Evolutionary conservation across 2,113 vertebrate genomes (phyloP).

Genomic region (Rhinolophus ferrumequinum): DNA sequence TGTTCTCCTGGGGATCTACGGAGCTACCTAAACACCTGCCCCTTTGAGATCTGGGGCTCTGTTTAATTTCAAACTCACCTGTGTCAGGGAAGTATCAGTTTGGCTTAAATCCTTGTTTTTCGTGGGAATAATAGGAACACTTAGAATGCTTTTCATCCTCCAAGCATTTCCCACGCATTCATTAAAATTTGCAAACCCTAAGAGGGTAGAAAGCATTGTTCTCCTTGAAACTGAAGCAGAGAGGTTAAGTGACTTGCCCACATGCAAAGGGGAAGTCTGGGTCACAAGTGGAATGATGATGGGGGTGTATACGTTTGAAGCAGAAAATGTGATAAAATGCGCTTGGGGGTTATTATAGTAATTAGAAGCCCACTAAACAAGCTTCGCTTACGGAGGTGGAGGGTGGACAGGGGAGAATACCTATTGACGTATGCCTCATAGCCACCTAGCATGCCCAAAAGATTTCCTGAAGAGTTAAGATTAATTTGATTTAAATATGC

Average conservation of each 20-base stretch:
- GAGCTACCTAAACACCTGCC: slow-evolving; percentile 32
- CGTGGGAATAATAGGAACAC: slow-evolving; percentile 55
- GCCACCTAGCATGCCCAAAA: not conserved
- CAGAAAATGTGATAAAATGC: not conserved
- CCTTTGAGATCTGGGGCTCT: slow-evolving; percentile 27
- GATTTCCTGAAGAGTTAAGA: not conserved
- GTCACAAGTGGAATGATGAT: slow-evolving; percentile 33
- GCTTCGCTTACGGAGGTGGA: not conserved
- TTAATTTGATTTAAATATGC: not conserved
- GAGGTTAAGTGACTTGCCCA: slow-evolving; percentile 51
- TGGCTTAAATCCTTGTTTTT: slow-evolving; percentile 57
- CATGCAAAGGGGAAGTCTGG: not conserved
- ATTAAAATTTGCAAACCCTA: slow-evolving; percentile 45
- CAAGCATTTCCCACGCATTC: slow-evolving; percentile 59
- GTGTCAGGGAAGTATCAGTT: slow-evolving; percentile 52
- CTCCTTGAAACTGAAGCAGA: slow-evolving; percentile 54
- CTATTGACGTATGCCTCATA: not conserved
- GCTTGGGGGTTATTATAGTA: not conserved
- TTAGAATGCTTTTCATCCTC: slow-evolving; percentile 63
- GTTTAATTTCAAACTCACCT: slow-evolving; percentile 59
- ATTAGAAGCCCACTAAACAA: not conserved
- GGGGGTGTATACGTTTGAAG: not conserved
- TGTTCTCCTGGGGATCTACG: not conserved
- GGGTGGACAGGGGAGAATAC: not conserved
- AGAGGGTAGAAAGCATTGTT: slow-evolving; percentile 46